phyloP scores from a whole-genome alignment of 2,797 vertebrate genomes.

The Notolepis coatsorum region DNA sequence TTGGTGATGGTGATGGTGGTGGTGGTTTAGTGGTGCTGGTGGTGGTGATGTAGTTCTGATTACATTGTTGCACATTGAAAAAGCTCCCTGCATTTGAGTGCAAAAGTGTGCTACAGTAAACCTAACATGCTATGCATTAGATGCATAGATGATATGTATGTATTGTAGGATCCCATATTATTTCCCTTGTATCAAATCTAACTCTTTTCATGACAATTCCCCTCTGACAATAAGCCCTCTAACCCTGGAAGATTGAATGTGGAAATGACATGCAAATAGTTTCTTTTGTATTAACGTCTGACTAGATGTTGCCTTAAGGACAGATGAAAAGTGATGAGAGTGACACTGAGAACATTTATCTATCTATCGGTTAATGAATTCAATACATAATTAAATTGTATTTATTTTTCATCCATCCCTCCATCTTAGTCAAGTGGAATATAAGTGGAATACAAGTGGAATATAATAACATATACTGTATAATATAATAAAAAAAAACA shows the following conservation, averaged over 20 bases:
- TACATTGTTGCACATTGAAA: conserved; percentile 60
- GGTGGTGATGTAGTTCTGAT: conserved; percentile 68
- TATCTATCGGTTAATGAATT: too few relatives aligned
- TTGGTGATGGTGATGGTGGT: too few relatives aligned
- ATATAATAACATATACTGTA: too few relatives aligned
- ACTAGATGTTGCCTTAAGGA: conserved; percentile 58
- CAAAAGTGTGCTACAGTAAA: conserved; percentile 28
- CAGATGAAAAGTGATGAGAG: conserved; percentile 56
- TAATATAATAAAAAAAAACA: too few relatives aligned
- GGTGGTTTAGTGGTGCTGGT: too few relatives aligned
- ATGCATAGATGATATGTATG: too few relatives aligned
- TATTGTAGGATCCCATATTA: conserved; percentile 52
- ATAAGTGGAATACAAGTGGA: too few relatives aligned
- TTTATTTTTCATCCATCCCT: too few relatives aligned
- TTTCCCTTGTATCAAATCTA: conserved; percentile 53
- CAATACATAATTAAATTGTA: too few relatives aligned
- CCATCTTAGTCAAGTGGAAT: too few relatives aligned
- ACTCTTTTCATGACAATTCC: conserved; percentile 50
- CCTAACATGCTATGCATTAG: conserved; percentile 40
- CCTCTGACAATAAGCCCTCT: conserved; percentile 58
- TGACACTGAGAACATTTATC: conserved; percentile 64
- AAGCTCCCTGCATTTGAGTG: conserved; percentile 47
- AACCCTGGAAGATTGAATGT: conserved; percentile 61
- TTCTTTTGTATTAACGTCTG: conserved; percentile 69
- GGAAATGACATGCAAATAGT: conserved; percentile 75